Evolutionary conservation across 2,888 invertebrate genomes (phyloP), one percentile per base, ranked within the genome.

Genomic region (Pollenia amentaria): DNA sequence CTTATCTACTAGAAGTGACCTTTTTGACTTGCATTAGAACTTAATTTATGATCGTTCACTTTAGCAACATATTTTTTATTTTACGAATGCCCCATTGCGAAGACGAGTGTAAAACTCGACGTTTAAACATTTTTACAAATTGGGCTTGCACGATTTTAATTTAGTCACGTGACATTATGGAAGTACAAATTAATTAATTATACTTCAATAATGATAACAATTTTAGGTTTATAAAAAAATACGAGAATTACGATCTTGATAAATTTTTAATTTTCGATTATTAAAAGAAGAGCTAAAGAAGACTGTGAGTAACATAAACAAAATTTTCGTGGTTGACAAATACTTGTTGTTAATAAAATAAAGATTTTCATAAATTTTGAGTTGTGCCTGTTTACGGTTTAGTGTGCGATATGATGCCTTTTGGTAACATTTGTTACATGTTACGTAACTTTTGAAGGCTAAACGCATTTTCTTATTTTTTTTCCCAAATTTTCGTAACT

Each of bases 111-210:
- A 3, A 8, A 72, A 55, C 44, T 21, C 9, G 44, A 55, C 7
- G 0, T n/a, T 21, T 9, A 14, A 55, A 21, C 44, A 10, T 29
- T 72, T 21, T 16, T 42, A 29, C 46, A 60, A 38, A 60, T 73
- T 38, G 38, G 16, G 46, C 16, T 46, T 46, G 38, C 38, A 57
- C 55, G 67, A 55, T 77, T 67, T 67, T 14, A 53, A 76, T 44
- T 53, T 14, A n/a, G 44, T 42, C 65, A 65, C 76, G 76, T 76
- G 76, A 65, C 21, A 46, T 76, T 42, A n/a, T 29, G 38, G 46
- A 60, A 46, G 9, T 48, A 60, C 3, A 57, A 16, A 29, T 72
- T 48, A 38, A 60, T 29, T 29, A 29, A 29, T 29, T 29, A 29
- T 29, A 55, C 42, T 42, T 40, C 21, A 3, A 40, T 18, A 42